Conservation (phyloP, 2,888 invertebrate species). For the Taenaris catops region DNA sequence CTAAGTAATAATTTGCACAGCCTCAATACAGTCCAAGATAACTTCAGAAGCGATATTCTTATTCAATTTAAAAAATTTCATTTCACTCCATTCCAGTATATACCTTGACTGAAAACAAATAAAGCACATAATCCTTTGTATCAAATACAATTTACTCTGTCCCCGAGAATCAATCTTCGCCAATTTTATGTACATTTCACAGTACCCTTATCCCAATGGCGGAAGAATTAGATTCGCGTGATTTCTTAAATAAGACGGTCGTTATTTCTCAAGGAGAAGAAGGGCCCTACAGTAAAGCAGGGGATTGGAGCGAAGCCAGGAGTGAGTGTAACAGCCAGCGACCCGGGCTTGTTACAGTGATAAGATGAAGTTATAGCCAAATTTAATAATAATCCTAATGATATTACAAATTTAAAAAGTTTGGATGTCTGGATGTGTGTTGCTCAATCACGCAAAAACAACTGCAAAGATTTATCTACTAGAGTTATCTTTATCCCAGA, state of each 20-base stretch:
- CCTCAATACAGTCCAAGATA: conserved; percentile 37
- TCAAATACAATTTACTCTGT: too few relatives aligned
- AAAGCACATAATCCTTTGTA: conserved; percentile 10
- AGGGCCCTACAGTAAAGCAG: conserved; percentile 20
- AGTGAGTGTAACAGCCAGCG: conserved; percentile 19
- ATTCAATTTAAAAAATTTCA: conserved; percentile 36
- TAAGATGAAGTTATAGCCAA: too few relatives aligned
- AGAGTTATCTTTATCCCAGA: too few relatives aligned
- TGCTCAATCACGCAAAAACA: too few relatives aligned
- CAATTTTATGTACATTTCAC: too few relatives aligned
- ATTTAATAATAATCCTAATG: too few relatives aligned
- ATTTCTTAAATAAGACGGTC: conserved; percentile 11
- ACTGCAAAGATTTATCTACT: too few relatives aligned
- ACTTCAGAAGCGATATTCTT: conserved; percentile 43
- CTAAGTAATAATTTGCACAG: conserved; percentile 20
- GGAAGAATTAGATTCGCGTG: conserved; percentile 14
- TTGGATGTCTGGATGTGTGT: too few relatives aligned
- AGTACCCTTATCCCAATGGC: conserved; percentile 7
- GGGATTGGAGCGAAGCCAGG: conserved; percentile 24
- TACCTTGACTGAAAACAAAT: conserved; percentile 4
- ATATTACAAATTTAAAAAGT: too few relatives aligned
- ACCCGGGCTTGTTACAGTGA: conserved; percentile 10
- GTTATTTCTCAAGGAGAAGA: conserved; percentile 29
- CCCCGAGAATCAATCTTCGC: too few relatives aligned
- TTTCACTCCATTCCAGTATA: background rate